These are phyloP conservation scores for Cerastis leucographa DNA, from an alignment of 2,888 invertebrate genomes.

Conservation along the genomic window DNA sequence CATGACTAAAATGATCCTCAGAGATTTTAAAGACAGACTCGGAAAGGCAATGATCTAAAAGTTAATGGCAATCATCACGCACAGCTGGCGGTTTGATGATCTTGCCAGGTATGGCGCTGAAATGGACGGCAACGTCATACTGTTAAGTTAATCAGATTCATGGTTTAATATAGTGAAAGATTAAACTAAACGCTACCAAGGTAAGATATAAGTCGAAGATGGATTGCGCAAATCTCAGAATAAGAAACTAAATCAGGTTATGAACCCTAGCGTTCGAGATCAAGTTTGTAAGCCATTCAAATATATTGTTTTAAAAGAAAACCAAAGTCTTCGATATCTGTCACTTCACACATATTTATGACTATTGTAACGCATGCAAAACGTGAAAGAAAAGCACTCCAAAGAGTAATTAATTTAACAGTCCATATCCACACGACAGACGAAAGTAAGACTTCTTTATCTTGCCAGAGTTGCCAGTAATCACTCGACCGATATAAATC, in stretches of 20 bases:
- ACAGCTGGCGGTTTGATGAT: constrained; percentile 33
- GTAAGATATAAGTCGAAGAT: constrained; percentile 16
- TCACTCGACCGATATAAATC: constrained; percentile 62
- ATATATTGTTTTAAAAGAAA: constrained; percentile 11
- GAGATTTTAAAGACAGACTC: constrained; percentile 13
- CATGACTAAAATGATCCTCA: constrained; percentile 18
- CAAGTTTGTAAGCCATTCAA: constrained; percentile 5
- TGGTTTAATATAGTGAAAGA: constrained; percentile 2
- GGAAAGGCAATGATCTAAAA: constrained; percentile 32
- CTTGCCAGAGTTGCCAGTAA: constrained; percentile 24
- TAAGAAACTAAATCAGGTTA: background rate
- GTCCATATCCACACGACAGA: constrained; percentile 31
- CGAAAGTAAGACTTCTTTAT: constrained; percentile 57
- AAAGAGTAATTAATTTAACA: constrained; percentile 39
- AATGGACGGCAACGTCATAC: constrained; percentile 21
- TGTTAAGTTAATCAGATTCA: constrained; percentile 19
- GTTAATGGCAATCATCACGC: constrained; percentile 51
- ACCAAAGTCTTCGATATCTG: constrained; percentile 13
- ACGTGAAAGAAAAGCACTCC: constrained; percentile 46
- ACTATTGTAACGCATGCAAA: constrained; percentile 37
- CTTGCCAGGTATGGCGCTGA: constrained; percentile 6
- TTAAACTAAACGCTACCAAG: constrained; percentile 5
- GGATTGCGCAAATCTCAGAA: background rate
- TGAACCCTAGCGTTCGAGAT: background rate
- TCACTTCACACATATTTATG: background rate